Conservation (phyloP, 35 echinoderm and acorn worm species). For the Acanthaster planci region DNA sequence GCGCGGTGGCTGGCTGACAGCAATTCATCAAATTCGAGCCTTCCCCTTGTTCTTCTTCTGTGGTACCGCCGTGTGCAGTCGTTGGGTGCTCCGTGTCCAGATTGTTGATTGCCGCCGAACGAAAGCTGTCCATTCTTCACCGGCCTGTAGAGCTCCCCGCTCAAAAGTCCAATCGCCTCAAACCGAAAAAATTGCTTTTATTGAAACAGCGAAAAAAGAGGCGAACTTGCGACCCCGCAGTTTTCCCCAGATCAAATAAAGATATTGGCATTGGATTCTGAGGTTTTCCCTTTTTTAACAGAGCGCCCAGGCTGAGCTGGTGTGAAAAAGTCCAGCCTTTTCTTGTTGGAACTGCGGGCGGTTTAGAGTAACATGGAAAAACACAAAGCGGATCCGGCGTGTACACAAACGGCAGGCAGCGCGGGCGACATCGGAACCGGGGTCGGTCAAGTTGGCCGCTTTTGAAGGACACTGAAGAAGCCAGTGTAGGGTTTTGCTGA, state of each 20-base stretch:
- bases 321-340: not conserved
- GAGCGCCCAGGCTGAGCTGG: not conserved
- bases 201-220: not conserved
- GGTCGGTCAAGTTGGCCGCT: not conserved
- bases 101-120: constrained; percentile 9
- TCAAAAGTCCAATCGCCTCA: not conserved
- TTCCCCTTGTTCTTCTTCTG: no score
- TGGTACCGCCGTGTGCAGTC: no score
- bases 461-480: not conserved
- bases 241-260: constrained; percentile 1
- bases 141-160: no score
- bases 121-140: not conserved
- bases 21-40: constrained; percentile 13
- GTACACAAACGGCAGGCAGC: constrained; percentile 17
- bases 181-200: constrained; percentile 7
- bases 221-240: constrained; percentile 4
- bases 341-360: constrained; percentile 17
- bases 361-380: constrained; percentile 29
- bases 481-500: no score
- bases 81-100: not conserved
- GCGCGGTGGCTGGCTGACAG: not conserved
- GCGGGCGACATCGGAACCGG: not conserved
- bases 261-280: not conserved
- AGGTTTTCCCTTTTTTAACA: not conserved
- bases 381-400: not conserved